Evolutionary conservation across 2,113 vertebrate genomes (phyloP).

Genomic region (Kryptolebias marmoratus): DNA sequence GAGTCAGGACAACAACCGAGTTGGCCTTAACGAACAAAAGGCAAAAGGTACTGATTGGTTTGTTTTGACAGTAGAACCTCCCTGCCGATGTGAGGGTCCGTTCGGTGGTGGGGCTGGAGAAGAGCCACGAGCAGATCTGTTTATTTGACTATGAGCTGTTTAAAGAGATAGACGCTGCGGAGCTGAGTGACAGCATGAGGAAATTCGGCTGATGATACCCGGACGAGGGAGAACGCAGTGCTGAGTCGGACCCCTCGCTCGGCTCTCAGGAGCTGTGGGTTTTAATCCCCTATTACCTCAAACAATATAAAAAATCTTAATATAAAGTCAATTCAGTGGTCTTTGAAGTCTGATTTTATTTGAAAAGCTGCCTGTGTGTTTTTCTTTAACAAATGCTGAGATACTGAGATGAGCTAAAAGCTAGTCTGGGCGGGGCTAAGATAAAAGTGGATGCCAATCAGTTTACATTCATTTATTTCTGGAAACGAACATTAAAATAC

Average conservation of each 20-base stretch:
- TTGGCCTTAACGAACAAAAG: too few species aligned
- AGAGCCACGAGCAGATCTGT: conserved; percentile 42
- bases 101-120: conserved; percentile 15
- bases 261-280: conserved; percentile 7
- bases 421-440: too few species aligned
- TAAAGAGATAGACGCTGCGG: conserved; percentile 55
- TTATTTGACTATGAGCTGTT: conserved; percentile 71
- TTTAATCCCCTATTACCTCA: neutral
- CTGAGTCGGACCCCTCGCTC: conserved; percentile 3
- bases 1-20: too few species aligned
- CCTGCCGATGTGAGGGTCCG: neutral
- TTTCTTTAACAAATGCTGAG: too few species aligned
- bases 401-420: too few species aligned
- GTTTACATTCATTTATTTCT: too few species aligned
- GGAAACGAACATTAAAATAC: too few species aligned
- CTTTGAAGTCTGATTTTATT: too few species aligned
- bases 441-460: too few species aligned
- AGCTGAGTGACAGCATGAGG: conserved; percentile 65
- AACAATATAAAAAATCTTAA: neutral
- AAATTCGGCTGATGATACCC: conserved; percentile 60
- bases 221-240: conserved; percentile 39
- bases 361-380: too few species aligned
- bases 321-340: too few species aligned
- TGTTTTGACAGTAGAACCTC: neutral
- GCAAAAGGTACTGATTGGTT: neutral